Evolutionary conservation across 1,140 invertebrate genomes (phyloP), one percentile per base, ranked within the genome.

Genomic region (Carcinoscorpius rotundicauda): DNA sequence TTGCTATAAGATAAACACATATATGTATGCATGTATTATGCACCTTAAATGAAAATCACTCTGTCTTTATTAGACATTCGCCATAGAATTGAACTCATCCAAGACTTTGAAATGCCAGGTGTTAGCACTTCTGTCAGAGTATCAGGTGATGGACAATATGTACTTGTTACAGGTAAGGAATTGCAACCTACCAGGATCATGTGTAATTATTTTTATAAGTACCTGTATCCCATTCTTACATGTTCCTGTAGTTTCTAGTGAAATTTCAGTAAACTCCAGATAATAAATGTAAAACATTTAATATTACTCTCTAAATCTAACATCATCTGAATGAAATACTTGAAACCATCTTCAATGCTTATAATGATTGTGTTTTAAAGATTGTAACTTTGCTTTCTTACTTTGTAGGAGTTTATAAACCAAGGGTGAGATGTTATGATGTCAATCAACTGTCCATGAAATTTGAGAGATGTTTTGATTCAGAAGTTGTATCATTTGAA

Each of bases 61-160:
- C 29, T 29, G 2, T 29, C 0, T 29, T 29, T 29, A 29, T 29
- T 29, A 73, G 92, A 95, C 75, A 82, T 97, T 53, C 82, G 91
- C 68, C 83, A 87, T 70, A 80, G 92, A 73, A 97, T 99, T 69
- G 91, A 99, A 77, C 82, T 99, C 11, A 93, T 99, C 72, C 97
- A 99, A 79, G 97, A 99, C 76, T 99, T 99, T 84, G 91, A 97
- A 70, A 99, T 98, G 97, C 97, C 97, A 63, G 91, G 84, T 66
- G 81, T 98, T 3, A 96, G 92, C 73, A 89, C 85, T 55, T 85
- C 83, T 56, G 83, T 99, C 57, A 82, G 84, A 75, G 81, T 93
- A 59, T 91, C 94, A n/a, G 85, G 82, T 72, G 95, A 99, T 85
- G 87, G 89, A 49, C 86, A 97, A 68, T 97, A 92, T 76, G 86